These are phyloP conservation scores for Parelbella ahira DNA, from an alignment of 2,888 invertebrate species.

Conservation along the genomic window DNA sequence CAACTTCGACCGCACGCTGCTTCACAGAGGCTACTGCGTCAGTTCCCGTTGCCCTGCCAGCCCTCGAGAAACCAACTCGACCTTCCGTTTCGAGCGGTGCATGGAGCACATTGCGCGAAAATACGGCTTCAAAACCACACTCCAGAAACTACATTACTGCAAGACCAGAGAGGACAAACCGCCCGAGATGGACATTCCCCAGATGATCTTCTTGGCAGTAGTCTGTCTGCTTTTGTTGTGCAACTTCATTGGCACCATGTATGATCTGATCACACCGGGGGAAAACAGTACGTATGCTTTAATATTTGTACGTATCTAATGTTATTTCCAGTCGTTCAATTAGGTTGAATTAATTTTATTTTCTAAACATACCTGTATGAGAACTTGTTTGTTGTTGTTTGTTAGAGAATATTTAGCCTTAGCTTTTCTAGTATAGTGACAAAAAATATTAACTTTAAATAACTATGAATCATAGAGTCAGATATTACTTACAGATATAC, in stretches of 20 bases:
- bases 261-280: conserved; percentile 39
- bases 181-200: conserved; percentile 30
- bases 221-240: conserved; percentile 35
- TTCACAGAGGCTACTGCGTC: conserved; percentile 63
- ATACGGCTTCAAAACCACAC: conserved; percentile 35
- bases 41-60: conserved; percentile 46
- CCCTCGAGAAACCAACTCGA: conserved; percentile 28
- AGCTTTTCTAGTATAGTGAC: no score
- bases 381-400: no score
- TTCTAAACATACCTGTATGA: no score
- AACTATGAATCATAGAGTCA: no score
- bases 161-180: conserved; percentile 40
- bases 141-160: conserved; percentile 44
- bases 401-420: no score
- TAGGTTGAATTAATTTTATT: no score
- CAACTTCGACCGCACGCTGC: conserved; percentile 52
- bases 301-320: no score
- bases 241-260: conserved; percentile 46
- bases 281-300: conserved; percentile 44
- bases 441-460: no score
- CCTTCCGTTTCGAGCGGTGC: conserved; percentile 50
- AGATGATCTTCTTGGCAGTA: conserved; percentile 37
- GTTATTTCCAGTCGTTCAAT: no score
- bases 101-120: conserved; percentile 40
- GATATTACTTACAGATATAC: no score